Conservation (phyloP, 1,140 invertebrate genomes). For the Solenopsis invicta region DNA sequence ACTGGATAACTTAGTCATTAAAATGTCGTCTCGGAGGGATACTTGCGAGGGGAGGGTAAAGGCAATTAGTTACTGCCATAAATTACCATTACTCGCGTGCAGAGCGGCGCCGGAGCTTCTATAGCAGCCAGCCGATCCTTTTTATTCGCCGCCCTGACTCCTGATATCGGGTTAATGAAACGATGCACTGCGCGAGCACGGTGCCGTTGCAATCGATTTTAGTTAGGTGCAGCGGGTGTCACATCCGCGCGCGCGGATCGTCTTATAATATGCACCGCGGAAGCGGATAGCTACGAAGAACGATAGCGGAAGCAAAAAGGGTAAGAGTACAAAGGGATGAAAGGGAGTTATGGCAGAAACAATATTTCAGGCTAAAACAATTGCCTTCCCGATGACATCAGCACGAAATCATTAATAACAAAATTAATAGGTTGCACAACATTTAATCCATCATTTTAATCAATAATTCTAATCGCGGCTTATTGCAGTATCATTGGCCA, state of each 20-base stretch:
- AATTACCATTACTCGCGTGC: slow-evolving; percentile 63
- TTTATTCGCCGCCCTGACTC: slow-evolving; percentile 50
- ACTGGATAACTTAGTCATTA: slow-evolving; percentile 39
- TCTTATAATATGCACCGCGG: background rate
- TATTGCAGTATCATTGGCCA: no score
- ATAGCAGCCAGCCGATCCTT: slow-evolving; percentile 28
- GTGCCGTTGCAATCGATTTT: slow-evolving; percentile 52
- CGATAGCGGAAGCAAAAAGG: background rate
- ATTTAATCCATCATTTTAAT: background rate
- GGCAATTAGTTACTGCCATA: slow-evolving; percentile 66
- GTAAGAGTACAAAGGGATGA: background rate
- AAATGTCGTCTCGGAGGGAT: slow-evolving; percentile 61
- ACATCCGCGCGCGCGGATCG: slow-evolving; percentile 26
- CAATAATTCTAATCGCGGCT: slow-evolving; percentile 8
- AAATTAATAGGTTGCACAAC: background rate
- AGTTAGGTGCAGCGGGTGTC: slow-evolving; percentile 46
- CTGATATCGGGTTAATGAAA: slow-evolving; percentile 61
- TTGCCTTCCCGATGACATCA: background rate
- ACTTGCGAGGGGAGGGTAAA: background rate
- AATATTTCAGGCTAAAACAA: slow-evolving; percentile 2
- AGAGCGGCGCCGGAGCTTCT: slow-evolving; percentile 9
- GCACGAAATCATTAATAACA: background rate
- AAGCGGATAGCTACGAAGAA: background rate
- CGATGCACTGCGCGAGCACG: slow-evolving; percentile 42
- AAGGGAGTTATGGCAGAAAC: background rate